Evolutionary conservation across 2,888 invertebrate species (phyloP).

Genomic region (Lepidocyrtinus sp.): DNA sequence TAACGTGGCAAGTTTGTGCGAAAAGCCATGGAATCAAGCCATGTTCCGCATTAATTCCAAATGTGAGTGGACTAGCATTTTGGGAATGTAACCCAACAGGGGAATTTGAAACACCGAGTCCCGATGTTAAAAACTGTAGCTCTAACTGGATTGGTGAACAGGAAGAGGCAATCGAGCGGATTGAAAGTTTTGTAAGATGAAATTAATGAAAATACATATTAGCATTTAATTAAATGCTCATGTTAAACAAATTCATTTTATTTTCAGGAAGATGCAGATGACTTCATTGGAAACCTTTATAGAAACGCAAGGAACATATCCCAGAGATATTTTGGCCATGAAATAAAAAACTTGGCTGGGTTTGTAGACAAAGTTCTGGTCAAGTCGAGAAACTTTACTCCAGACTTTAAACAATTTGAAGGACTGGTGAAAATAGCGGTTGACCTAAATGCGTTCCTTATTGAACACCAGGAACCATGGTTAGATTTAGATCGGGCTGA

Average conservation of each 20-base stretch:
- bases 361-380: constrained; percentile 42
- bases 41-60: constrained; percentile 30
- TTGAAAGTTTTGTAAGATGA: constrained; percentile 53
- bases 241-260: constrained; percentile 11
- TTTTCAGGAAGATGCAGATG: constrained; percentile 43
- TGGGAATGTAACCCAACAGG: constrained; percentile 57
- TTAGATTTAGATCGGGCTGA: constrained; percentile 31
- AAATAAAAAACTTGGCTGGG: constrained; percentile 53
- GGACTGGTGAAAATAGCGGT: constrained; percentile 46
- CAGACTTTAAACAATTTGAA: constrained; percentile 20
- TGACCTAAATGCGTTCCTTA: constrained; percentile 46
- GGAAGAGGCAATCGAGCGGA: constrained; percentile 38
- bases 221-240: not conserved
- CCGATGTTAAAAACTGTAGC: constrained; percentile 59
- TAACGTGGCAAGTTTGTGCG: constrained; percentile 51
- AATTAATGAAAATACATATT: not conserved
- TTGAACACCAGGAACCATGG: constrained; percentile 62
- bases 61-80: constrained; percentile 15
- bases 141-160: constrained; percentile 62
- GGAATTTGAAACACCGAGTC: constrained; percentile 44
- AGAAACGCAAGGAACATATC: constrained; percentile 15
- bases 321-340: constrained; percentile 65
- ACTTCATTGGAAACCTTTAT: constrained; percentile 32
- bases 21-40: constrained; percentile 9
- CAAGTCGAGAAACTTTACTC: constrained; percentile 13